Conservation (phyloP, 2,888 invertebrate species). For the Graphium colonna region DNA sequence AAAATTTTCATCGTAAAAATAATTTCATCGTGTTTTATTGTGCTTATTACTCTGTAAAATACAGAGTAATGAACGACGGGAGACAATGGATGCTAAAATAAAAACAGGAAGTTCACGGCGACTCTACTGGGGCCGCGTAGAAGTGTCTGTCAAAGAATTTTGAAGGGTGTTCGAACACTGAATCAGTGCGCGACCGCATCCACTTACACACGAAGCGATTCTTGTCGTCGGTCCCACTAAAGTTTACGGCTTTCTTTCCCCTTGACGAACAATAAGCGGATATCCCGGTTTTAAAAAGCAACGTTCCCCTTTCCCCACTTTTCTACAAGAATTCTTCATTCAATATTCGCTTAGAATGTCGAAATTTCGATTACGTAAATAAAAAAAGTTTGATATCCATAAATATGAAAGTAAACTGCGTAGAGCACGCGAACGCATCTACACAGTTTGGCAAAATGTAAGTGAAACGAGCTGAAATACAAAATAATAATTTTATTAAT, state of each 20-base stretch:
- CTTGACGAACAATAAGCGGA: slow-evolving; percentile 23
- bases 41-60: too few species aligned
- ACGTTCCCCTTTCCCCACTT: slow-evolving; percentile 2
- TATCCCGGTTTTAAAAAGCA: background rate
- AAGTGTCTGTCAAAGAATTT: slow-evolving; percentile 69
- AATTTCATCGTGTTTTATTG: too few species aligned
- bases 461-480: too few species aligned
- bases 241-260: slow-evolving; percentile 35
- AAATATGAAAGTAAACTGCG: too few species aligned
- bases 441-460: too few species aligned
- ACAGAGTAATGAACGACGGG: too few species aligned
- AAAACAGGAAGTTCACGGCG: slow-evolving; percentile 12
- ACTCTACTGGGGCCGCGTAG: slow-evolving; percentile 27
- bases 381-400: too few species aligned
- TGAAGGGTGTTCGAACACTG: slow-evolving; percentile 65
- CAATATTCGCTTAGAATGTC: background rate
- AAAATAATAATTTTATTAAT: too few species aligned
- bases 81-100: slow-evolving; percentile 1
- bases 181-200: slow-evolving; percentile 50
- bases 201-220: slow-evolving; percentile 69
- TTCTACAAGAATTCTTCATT: background rate
- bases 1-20: too few species aligned
- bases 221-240: slow-evolving; percentile 28
- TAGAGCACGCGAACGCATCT: too few species aligned
- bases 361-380: too few species aligned